These are phyloP conservation scores for Drosophila robusta DNA, from an alignment of 2,888 invertebrate species.

Conservation along the genomic window DNA sequence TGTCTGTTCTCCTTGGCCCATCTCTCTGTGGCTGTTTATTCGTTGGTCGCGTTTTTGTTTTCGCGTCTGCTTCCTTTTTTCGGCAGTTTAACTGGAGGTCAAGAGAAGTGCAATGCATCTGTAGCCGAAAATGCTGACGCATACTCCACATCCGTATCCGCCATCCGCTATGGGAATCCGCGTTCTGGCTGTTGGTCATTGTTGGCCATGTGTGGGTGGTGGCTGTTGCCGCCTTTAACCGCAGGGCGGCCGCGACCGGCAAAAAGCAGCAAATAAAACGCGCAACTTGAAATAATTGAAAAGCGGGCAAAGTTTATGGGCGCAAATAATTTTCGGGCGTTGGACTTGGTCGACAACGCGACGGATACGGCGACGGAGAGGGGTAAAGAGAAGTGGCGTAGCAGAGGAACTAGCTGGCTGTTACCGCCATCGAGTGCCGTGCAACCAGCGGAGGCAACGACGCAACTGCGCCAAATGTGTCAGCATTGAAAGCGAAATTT, in stretches of 20 bases:
- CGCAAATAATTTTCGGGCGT: constrained; percentile 60
- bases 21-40: constrained; percentile 7
- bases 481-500: constrained; percentile 6
- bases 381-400: background rate
- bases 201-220: constrained; percentile 47
- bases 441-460: background rate
- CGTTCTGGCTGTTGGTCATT: constrained; percentile 35
- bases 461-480: constrained; percentile 10
- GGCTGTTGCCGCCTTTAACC: constrained; percentile 36
- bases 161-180: constrained; percentile 6
- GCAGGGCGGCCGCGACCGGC: constrained; percentile 28
- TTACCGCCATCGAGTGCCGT: too few relatives aligned
- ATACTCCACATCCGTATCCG: constrained; percentile 20
- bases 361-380: too few relatives aligned
- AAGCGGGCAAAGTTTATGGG: constrained; percentile 70
- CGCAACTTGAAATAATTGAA: constrained; percentile 70
- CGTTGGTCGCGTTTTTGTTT: constrained; percentile 41
- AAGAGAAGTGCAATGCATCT: constrained; percentile 71
- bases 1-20: background rate
- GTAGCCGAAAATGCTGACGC: constrained; percentile 56
- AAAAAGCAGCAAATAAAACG: constrained; percentile 59
- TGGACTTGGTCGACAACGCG: constrained; percentile 12
- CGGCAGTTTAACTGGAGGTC: constrained; percentile 75
- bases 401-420: background rate
- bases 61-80: constrained; percentile 45